A percentile compares a stretch with the other conserved stretches of the same genome.
Evolutionary conservation across 2,113 vertebrate genomes (phyloP).

Genomic region (Orthochromis malagaraziensis): DNA sequence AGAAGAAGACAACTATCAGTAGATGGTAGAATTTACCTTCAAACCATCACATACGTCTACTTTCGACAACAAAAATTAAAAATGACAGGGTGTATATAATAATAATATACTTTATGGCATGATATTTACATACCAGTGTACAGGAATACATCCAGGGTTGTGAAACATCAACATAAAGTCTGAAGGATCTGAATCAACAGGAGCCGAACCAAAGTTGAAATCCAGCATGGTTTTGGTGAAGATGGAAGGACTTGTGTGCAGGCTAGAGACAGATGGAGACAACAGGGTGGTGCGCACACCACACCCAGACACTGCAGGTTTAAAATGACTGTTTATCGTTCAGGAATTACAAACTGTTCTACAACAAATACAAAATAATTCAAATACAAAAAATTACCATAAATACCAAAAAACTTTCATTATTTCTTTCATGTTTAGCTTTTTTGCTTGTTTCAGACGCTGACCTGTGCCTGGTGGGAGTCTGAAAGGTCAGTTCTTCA

Average conservation of each 20-base stretch:
- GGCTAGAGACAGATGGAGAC: constrained; percentile 49
- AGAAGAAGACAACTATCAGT: neutral
- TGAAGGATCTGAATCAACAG: constrained; percentile 71
- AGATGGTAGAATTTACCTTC: neutral
- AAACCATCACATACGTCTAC: neutral
- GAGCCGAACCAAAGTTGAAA: constrained; percentile 84
- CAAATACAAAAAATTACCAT: neutral
- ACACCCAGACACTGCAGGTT: neutral
- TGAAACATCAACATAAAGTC: constrained; percentile 75
- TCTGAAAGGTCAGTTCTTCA: constrained; percentile 71
- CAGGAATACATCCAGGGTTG: constrained; percentile 78
- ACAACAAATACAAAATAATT: neutral
- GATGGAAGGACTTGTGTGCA: constrained; percentile 61
- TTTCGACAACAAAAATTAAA: neutral
- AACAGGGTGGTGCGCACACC: neutral
- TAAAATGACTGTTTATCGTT: neutral
- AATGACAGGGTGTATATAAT: neutral
- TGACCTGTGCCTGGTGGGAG: constrained; percentile 81
- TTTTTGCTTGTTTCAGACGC: neutral
- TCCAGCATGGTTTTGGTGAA: constrained; percentile 77
- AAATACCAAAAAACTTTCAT: neutral
- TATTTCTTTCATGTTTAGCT: too few relatives aligned
- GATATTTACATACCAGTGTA: constrained; percentile 79
- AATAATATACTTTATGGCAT: neutral
- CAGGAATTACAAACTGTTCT: neutral